phyloP scores from a whole-genome alignment of 2,113 vertebrate genomes.

The Gnathonemus echidnorhynchus region DNA sequence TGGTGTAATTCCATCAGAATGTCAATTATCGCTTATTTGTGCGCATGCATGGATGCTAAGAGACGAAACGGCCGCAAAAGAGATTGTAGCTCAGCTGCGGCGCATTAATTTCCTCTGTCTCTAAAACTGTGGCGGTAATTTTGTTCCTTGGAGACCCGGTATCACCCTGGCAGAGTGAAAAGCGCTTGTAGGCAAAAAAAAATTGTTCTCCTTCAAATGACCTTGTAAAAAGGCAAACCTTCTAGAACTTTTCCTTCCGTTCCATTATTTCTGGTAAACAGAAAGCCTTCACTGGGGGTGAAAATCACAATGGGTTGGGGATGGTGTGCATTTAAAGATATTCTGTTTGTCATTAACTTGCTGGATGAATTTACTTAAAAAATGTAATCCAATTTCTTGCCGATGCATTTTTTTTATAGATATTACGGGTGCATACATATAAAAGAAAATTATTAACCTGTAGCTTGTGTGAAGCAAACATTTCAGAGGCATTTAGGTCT shows the following conservation, averaged over 20 bases:
- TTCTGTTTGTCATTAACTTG: neutral
- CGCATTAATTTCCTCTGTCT: conserved; percentile 1
- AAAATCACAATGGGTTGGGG: neutral
- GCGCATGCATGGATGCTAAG: conserved; percentile 10
- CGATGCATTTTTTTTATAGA: neutral
- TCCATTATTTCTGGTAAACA: neutral
- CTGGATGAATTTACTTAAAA: neutral
- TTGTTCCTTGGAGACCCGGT: neutral
- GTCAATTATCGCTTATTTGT: conserved; percentile 26
- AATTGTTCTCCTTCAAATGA: neutral
- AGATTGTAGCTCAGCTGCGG: conserved; percentile 4
- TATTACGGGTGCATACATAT: neutral
- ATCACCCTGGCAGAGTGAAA: conserved; percentile 6
- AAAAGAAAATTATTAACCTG: conserved; percentile 5
- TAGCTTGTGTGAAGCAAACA: neutral
- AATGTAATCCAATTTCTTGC: conserved; percentile 4
- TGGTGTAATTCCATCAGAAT: conserved; percentile 19
- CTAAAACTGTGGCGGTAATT: conserved; percentile 2
- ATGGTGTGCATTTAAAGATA: neutral
- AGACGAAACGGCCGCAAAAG: conserved; percentile 15
- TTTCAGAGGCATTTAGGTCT: neutral
- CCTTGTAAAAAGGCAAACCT: neutral
- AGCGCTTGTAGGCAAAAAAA: neutral
- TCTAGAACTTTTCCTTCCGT: neutral
- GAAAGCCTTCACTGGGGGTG: neutral